These are phyloP conservation scores for Megaceryle torquata DNA, from an alignment of 2,113 vertebrate genomes.

Conservation along the genomic window DNA sequence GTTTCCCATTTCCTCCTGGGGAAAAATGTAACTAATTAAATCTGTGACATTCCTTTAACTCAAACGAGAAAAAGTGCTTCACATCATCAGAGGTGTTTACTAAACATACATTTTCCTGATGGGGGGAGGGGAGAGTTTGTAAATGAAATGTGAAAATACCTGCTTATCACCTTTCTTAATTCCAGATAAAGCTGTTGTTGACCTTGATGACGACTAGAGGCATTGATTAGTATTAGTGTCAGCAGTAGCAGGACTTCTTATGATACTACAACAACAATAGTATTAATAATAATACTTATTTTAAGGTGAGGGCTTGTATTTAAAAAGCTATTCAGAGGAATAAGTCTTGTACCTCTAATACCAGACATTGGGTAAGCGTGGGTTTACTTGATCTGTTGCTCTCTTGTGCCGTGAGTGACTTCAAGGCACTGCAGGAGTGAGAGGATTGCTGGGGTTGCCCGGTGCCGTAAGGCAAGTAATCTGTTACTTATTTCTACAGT, in stretches of 20 bases:
- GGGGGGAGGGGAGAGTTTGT: not conserved
- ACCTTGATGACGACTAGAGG: not conserved
- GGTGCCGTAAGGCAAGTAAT: not conserved
- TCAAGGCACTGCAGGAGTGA: fast-evolving
- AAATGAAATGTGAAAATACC: not conserved
- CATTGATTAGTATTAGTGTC: too few relatives aligned
- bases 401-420: not conserved
- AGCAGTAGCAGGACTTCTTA: not conserved
- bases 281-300: not conserved
- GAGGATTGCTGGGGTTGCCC: not conserved
- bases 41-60: slow-evolving; percentile 12
- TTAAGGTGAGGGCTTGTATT: not conserved
- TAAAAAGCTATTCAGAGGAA: not conserved
- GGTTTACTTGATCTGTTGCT: not conserved
- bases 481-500: not conserved
- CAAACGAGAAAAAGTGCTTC: not conserved
- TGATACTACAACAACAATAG: too few relatives aligned
- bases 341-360: not conserved
- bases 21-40: slow-evolving; percentile 44
- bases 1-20: slow-evolving; percentile 9
- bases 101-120: not conserved
- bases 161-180: not conserved
- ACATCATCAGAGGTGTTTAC: not conserved
- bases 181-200: not conserved
- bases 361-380: not conserved